Conservation (phyloP, 2,113 vertebrate genomes). For the Poeciliopsis occidentalis region DNA sequence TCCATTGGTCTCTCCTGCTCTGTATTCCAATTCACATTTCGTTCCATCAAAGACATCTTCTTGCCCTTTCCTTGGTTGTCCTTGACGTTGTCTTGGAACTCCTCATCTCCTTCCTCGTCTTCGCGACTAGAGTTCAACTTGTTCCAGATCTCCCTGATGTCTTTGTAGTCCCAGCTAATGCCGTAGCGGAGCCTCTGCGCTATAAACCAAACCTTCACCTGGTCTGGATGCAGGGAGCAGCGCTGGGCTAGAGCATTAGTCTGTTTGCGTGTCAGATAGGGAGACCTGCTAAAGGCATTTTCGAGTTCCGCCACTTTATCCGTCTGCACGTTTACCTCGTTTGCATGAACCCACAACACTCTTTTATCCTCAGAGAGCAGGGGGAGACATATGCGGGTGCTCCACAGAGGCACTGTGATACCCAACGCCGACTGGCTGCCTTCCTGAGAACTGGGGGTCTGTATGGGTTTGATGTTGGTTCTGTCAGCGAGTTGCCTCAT, state of each 20-base stretch:
- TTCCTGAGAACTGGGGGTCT: not conserved
- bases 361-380: constrained; percentile 79
- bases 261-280: constrained; percentile 83
- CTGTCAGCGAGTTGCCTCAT: constrained; percentile 17
- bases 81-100: rapidly evolving
- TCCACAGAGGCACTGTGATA: rapidly evolving
- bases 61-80: not conserved
- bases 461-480: not conserved
- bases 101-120: not conserved
- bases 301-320: constrained; percentile 78
- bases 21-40: not conserved
- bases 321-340: constrained; percentile 69
- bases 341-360: constrained; percentile 82
- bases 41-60: not conserved
- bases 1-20: constrained; percentile 1
- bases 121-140: constrained; percentile 32
- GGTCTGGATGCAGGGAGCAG: constrained; percentile 83
- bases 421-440: not conserved
- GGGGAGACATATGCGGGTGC: constrained; percentile 78
- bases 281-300: constrained; percentile 86
- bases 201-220: constrained; percentile 90
- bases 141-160: constrained; percentile 79
- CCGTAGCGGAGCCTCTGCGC: constrained; percentile 85
- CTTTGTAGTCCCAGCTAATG: constrained; percentile 87
- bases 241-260: constrained; percentile 77